These are phyloP conservation scores for Grammomys dolichurus DNA, from an alignment of 2,113 vertebrate genomes.

Conservation along the genomic window DNA sequence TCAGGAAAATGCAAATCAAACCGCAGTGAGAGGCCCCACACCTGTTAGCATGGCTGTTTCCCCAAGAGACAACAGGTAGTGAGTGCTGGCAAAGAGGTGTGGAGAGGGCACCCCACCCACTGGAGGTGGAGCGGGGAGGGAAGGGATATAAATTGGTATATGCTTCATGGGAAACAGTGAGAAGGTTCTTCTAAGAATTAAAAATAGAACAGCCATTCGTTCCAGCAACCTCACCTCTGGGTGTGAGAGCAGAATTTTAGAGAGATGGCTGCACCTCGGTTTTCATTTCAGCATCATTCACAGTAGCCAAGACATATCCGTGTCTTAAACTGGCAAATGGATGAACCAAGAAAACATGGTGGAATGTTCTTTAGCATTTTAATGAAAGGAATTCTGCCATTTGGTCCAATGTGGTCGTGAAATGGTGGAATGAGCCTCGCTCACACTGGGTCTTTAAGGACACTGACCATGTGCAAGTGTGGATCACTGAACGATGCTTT, in stretches of 20 bases:
- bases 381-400: not conserved
- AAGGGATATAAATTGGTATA: not conserved
- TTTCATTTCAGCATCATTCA: not conserved
- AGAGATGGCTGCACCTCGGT: too few relatives aligned
- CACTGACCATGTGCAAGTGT: not conserved
- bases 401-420: not conserved
- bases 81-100: not conserved
- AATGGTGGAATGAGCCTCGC: not conserved
- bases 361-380: not conserved
- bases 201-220: not conserved
- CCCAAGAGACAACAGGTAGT: not conserved
- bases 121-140: not conserved
- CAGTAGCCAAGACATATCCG: not conserved
- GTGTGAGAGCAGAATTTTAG: not conserved
- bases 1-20: not conserved
- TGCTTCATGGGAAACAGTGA: not conserved
- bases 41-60: not conserved
- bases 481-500: not conserved
- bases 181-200: not conserved
- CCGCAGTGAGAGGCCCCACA: not conserved
- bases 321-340: not conserved
- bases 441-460: not conserved
- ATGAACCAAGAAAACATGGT: not conserved
- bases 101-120: not conserved
- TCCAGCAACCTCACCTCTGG: not conserved